Conservation (phyloP, 1,140 invertebrate species). For the Camponotus vicinus region DNA sequence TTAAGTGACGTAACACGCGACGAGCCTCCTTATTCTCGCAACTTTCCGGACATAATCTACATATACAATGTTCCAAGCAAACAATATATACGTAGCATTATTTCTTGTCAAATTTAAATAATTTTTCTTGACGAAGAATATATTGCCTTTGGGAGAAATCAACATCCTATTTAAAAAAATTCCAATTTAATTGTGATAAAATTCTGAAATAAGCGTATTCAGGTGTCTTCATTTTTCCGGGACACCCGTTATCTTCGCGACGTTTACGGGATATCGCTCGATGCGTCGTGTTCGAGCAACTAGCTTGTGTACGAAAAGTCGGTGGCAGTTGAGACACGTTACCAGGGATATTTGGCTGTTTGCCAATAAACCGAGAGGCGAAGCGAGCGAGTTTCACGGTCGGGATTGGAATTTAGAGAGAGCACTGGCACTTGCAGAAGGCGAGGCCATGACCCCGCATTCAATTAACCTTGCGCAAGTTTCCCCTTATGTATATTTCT, state of each 20-base stretch:
- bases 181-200: neutral
- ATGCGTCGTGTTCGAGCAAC: constrained; percentile 33
- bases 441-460: neutral
- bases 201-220: neutral
- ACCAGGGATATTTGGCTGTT: constrained; percentile 63
- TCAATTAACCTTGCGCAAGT: constrained; percentile 5
- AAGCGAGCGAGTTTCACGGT: constrained; percentile 73
- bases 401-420: constrained; percentile 63
- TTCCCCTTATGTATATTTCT: neutral
- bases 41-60: neutral
- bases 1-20: constrained; percentile 28
- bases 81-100: neutral
- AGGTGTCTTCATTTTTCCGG: neutral
- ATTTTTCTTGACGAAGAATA: neutral
- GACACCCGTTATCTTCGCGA: neutral
- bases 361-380: constrained; percentile 56
- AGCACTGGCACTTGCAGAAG: neutral
- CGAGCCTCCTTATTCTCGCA: neutral
- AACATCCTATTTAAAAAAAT: neutral
- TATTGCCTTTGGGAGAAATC: neutral
- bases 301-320: constrained; percentile 23
- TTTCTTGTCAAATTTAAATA: constrained; percentile 11
- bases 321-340: constrained; percentile 48
- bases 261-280: neutral
- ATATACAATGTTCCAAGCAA: neutral